Conservation (phyloP, 2,113 vertebrate species). For the Hiodon alosoides region DNA sequence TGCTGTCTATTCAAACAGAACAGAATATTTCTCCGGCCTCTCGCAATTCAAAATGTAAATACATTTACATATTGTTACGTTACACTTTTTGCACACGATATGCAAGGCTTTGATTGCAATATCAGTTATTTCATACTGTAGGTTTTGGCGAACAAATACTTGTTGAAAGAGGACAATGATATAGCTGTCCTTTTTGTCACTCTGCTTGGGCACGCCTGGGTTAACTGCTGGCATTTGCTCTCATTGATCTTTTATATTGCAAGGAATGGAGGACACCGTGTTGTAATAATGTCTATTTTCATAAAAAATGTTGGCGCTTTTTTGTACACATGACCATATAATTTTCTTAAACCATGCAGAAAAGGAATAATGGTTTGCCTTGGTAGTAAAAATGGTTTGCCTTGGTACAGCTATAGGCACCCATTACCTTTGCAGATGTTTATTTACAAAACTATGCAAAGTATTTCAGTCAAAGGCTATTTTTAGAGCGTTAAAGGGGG, state of each 20-base stretch:
- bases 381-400: constrained; percentile 64
- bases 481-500: constrained; percentile 62
- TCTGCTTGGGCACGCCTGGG: constrained; percentile 36
- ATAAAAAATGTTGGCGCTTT: constrained; percentile 68
- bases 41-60: background rate
- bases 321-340: constrained; percentile 64
- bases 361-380: constrained; percentile 61
- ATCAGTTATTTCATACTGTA: constrained; percentile 54
- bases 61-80: background rate
- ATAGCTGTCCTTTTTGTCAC: background rate
- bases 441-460: constrained; percentile 66
- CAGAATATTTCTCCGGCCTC: background rate
- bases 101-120: constrained; percentile 33
- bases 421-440: constrained; percentile 51
- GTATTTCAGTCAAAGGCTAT: constrained; percentile 62
- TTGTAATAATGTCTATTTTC: constrained; percentile 71
- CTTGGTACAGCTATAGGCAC: constrained; percentile 61
- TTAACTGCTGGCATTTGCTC: constrained; percentile 53
- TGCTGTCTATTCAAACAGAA: background rate
- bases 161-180: background rate
- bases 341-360: constrained; percentile 57
- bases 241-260: constrained; percentile 57
- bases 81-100: background rate
- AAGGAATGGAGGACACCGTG: constrained; percentile 63
- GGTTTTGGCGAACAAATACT: constrained; percentile 36